These are phyloP conservation scores for Martes flavigula DNA, from an alignment of 2,797 vertebrate genomes.

Conservation along the genomic window DNA sequence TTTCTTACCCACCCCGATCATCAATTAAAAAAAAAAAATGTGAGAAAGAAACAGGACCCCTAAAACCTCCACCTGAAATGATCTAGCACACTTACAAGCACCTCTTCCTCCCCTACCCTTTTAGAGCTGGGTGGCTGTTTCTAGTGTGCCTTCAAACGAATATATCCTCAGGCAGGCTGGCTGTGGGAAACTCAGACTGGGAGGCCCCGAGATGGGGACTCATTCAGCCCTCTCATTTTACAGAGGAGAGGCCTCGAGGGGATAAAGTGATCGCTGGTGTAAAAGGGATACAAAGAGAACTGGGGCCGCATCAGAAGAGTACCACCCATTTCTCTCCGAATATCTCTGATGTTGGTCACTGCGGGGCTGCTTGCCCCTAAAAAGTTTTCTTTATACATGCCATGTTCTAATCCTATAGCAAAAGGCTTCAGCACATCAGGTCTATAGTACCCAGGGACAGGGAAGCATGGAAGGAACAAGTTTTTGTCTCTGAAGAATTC, in stretches of 20 bases:
- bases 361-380: background rate
- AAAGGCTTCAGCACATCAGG: background rate
- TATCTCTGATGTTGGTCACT: background rate
- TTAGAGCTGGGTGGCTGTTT: background rate
- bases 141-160: background rate
- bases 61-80: background rate
- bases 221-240: background rate
- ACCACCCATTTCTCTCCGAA: background rate
- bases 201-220: background rate
- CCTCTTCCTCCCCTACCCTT: background rate
- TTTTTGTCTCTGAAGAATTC: background rate
- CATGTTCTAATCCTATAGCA: background rate
- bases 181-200: background rate
- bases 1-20: background rate
- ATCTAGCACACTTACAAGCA: background rate
- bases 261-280: background rate
- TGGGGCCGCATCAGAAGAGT: background rate
- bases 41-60: background rate
- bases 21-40: background rate
- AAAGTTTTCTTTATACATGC: background rate
- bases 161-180: background rate
- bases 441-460: background rate
- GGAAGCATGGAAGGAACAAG: background rate
- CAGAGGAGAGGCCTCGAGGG: background rate
- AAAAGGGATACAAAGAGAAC: background rate